Evolutionary conservation across 2,888 invertebrate genomes (phyloP).

Genomic region (Uropetala carovei): DNA sequence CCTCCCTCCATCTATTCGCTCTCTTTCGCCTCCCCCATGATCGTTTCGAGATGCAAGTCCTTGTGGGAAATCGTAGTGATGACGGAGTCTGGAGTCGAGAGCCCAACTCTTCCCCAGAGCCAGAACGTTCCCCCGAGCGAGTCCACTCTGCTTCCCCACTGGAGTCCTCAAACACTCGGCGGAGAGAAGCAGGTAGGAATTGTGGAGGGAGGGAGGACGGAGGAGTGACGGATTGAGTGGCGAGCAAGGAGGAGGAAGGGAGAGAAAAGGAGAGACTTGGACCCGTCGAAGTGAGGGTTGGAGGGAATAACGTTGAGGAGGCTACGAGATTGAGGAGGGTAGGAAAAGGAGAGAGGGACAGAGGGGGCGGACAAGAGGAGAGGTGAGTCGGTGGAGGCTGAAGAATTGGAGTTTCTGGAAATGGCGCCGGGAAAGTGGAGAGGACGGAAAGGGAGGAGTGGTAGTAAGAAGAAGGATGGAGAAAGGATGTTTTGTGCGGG

Average conservation of each 20-base stretch:
- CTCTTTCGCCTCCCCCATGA: not conserved
- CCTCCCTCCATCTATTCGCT: not conserved
- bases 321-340: too few relatives aligned
- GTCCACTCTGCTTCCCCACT: not conserved
- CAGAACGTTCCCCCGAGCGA: not conserved
- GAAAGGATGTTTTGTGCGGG: not conserved
- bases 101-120: slow-evolving; percentile 5
- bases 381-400: too few relatives aligned
- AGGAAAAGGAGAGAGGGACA: too few relatives aligned
- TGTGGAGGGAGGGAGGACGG: not conserved
- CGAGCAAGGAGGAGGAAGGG: not conserved
- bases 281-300: too few relatives aligned
- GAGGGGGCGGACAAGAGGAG: too few relatives aligned
- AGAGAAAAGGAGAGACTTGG: not conserved
- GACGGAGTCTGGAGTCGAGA: not conserved
- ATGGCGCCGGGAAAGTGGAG: not conserved
- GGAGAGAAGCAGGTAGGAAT: slow-evolving; percentile 8
- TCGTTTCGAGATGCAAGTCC: not conserved
- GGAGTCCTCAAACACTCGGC: not conserved
- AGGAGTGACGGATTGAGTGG: not conserved
- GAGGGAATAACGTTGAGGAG: too few relatives aligned
- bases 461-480: not conserved
- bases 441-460: not conserved
- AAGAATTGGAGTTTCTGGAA: too few relatives aligned
- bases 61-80: slow-evolving; percentile 3